These are phyloP conservation scores for Lordiphosa fenestrarum DNA, from an alignment of 2,888 invertebrate species.

Conservation along the genomic window DNA sequence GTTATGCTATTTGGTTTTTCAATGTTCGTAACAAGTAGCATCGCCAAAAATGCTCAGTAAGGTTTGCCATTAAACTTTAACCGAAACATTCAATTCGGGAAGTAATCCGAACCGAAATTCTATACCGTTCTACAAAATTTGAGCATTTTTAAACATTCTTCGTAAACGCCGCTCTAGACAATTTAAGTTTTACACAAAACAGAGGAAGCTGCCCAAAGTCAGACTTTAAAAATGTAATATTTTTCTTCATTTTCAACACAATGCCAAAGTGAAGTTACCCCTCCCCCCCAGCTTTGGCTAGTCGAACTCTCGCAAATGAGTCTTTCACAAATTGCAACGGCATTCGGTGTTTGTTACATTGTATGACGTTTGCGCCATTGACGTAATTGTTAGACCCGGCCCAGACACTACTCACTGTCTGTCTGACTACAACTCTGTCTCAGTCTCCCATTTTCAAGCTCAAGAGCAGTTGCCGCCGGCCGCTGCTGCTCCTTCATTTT, in stretches of 20 bases:
- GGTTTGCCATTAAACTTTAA: too few relatives aligned
- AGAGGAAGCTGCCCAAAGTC: too few relatives aligned
- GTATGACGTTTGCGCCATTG: constrained; percentile 62
- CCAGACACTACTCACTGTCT: constrained; percentile 48
- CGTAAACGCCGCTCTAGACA: too few relatives aligned
- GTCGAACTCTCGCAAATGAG: constrained; percentile 19
- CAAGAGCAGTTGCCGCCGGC: constrained; percentile 60
- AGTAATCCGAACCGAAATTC: too few relatives aligned
- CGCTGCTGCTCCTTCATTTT: constrained; percentile 32
- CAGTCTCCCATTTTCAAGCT: constrained; percentile 58
- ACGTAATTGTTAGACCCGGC: constrained; percentile 67
- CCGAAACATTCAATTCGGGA: too few relatives aligned
- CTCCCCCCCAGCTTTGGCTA: background rate
- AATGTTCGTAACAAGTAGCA: too few relatives aligned
- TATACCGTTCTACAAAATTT: too few relatives aligned
- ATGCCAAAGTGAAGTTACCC: constrained; percentile 18
- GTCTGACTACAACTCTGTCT: constrained; percentile 38
- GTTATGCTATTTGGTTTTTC: too few relatives aligned
- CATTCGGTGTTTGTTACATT: constrained; percentile 66
- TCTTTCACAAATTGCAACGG: constrained; percentile 59
- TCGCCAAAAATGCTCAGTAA: too few relatives aligned
- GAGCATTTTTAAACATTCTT: too few relatives aligned
- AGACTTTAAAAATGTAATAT: too few relatives aligned
- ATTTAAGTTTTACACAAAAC: too few relatives aligned
- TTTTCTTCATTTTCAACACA: background rate